Base-by-base conservation (phyloP, 2,113 vertebrate genomes). In the Thunnus maccoyii region DNA sequence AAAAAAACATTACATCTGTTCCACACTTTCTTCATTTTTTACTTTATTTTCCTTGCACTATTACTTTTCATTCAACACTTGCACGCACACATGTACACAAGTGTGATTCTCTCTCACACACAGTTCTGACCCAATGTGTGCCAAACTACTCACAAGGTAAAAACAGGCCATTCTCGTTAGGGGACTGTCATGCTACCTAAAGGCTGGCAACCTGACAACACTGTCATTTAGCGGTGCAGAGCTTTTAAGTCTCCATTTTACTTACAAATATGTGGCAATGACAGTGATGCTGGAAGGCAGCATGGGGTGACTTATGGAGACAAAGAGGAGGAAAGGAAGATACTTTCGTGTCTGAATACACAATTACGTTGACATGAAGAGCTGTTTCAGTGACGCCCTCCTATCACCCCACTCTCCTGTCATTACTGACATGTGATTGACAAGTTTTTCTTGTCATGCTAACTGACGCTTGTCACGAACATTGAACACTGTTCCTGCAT, bases 141-240 rank as follows among this genome's bases (percentile, higher is more conserved):
- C 3, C 14, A 18, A 48, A 36, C 16, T 6, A 60, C 63, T 9
- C 17, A 60, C 48, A 58, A 67, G 62, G 27, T 54, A 0, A 68
- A 60, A 85, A 50, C 79, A 41, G 48, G 83, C 30, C 20, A 0
- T 27, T 86, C 80, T 78, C 0, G 85, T 80, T 51, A 0, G 70
- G 41, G 2, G 66, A 69, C 73, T 15, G 7, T 22, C 22, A 1
- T 30, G 18, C 11, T 32, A 76, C 56, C 18, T 41, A 41, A 32
- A 22, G 16, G 6, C 0, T 51, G 52, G 5, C 32, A 51, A 11
- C 0, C 4, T 2, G 8, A 70, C 69, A 46, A 16, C 7, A 3
- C 25, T 30, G 22, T 63, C 6, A 41, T 56, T 69, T 15, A 58
- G 15, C 56, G 20, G 0, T n/a, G 12, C 22, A 56, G 69, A 47